Base-by-base conservation (phyloP, 2,797 vertebrate species). In the Peromyscus attwateri region DNA sequence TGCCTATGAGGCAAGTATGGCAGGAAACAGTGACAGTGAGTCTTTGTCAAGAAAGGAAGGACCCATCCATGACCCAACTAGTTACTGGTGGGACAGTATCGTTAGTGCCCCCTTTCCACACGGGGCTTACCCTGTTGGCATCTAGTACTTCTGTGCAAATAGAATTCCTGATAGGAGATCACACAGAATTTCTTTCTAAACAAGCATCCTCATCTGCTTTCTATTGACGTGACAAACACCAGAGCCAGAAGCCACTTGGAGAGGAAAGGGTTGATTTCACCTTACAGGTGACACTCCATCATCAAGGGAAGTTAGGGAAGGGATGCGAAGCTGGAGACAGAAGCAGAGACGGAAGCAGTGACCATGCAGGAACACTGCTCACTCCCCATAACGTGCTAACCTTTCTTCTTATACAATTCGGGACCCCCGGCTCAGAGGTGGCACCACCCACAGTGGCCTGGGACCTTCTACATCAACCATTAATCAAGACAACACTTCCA, bases 151-250 rank as follows among this genome's bases (percentile, higher is more conserved):
- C 49, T 25, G 94, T 79, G 82, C 57, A 37, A 87, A 68, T 2
- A 80, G 85, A 87, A 94, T 29, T 81, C 66, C 75, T 83, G 21
- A 71, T 8, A 66, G 68, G 25, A 3, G 0, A 88, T 83, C 89
- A 16, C 57, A 79, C 6, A 27, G 37, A 68, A 49, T 92, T 87
- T 92, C 93, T 93, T 95, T 93, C 40, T 82, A 88, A 82, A 25
- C 66, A 25, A 12, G 46, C 13, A 21, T 52, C 43, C 31, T 16
- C 7, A 3, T 27, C n/a, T 52, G 64, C 83, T 70, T 70, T 23
- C 64, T 52, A 10, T 25, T 85, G 43, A 8, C 21, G 0, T 70
- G 64, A 52, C 3, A 52, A n/a, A n/a, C 17, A 68, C 64, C 64
- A n/a, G n/a, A 64, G 14, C 6, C 83, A n/a, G 34, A 52, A n/a